A percentile compares a stretch with the other conserved stretches of the same genome.
Conservation (phyloP, 2,888 invertebrate genomes). For the Pollenia angustigena region DNA sequence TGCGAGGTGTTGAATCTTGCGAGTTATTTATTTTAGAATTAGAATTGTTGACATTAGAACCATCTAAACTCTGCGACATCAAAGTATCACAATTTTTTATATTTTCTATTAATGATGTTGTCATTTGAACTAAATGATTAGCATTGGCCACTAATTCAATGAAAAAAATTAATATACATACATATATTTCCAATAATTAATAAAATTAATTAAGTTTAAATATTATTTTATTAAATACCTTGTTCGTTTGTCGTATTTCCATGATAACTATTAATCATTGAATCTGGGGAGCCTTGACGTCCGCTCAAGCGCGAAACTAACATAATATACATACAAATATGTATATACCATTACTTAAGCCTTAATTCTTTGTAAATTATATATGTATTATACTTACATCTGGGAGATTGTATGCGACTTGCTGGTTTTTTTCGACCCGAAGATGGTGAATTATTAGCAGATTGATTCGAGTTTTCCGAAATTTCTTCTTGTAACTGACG, state of each 20-base stretch:
- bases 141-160: constrained; percentile 74
- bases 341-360: background rate
- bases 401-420: constrained; percentile 84
- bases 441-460: constrained; percentile 83
- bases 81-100: constrained; percentile 83
- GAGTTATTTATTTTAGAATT: constrained; percentile 81
- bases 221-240: constrained; percentile 71
- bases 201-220: background rate
- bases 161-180: no score
- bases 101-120: constrained; percentile 84
- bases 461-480: constrained; percentile 82
- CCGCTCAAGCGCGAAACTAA: constrained; percentile 84
- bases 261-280: constrained; percentile 90
- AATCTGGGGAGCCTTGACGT: constrained; percentile 88
- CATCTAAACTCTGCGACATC: constrained; percentile 88
- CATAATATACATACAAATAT: constrained; percentile 37
- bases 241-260: constrained; percentile 83
- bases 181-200: background rate
- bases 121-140: constrained; percentile 82
- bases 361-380: background rate
- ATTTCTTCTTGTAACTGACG: constrained; percentile 91
- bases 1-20: constrained; percentile 83
- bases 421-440: constrained; percentile 82
- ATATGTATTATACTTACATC: constrained; percentile 80
- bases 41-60: constrained; percentile 82